Percentiles rank a stretch among this genome's conserved stretches.
Evolutionary conservation across 2,113 vertebrate species (phyloP).

Genomic region (Felis catus): F.catus_Fca126_mat1.0 CM031413.1:151229001-151229500

Average conservation of each 20-base stretch:
- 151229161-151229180: background rate
- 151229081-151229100: background rate
- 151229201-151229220: background rate
- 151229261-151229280: background rate
- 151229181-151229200: background rate
- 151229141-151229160: background rate
- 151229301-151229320: background rate
- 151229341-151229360: background rate
- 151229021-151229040: background rate
- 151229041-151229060: background rate
- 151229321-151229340: background rate
- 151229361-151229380: background rate
- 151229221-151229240: background rate
- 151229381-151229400: background rate
- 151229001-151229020: too few species aligned
- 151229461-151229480: background rate
- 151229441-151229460: background rate
- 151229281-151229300: background rate
- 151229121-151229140: background rate
- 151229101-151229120: background rate
- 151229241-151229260: background rate
- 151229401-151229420: background rate
- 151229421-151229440: background rate
- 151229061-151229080: background rate
- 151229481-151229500: background rate